Evolutionary conservation across 2,113 vertebrate species (phyloP), one percentile per base, ranked within the genome.

Genomic region (Rhinoderma darwinii): DNA sequence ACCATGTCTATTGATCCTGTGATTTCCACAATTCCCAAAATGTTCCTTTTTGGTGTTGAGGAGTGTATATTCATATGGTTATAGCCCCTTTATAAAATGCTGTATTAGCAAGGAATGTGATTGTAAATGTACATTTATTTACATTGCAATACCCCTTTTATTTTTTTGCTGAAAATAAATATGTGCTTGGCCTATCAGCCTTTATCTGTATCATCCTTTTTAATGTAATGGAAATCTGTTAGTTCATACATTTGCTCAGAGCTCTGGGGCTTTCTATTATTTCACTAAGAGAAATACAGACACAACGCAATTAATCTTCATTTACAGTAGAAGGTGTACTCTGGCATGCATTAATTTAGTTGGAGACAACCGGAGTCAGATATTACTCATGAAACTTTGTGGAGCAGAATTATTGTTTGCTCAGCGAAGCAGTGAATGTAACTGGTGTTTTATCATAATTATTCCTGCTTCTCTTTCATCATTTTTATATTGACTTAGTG

Each of bases 331-430:
- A 82, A 37, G 79, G 77, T 87, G 76, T 61, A 59, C 85, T 73
- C 37, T 59, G 63, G 63, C 78, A 75, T 87, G 78, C 68, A 75
- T 87, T 87, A 35, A 87, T 82, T 87, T 87, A 82, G 50, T 82
- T 82, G 32, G 51, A 82, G 77, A 82, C 78, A 82, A 74, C 68
- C 63, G 39, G 35, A 87, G 78, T 82, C 78, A 87, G 82, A 87
- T 87, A 82, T 75, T 75, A 75, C 85, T 87, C 78, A 82, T 27
- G 78, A 87, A 74, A 87, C 50, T 82, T 82, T 87, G 86, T 82
- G 51, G 51, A 87, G 78, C 83, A 87, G 70, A 82, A 82, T 87
- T 81, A 87, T 87, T 87, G 78, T 87, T 87, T 87, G 78, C 78
- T 82, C 78, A 87, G 79, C 86, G 63, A 82, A 61, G 66, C 79